These are phyloP conservation scores for Chaetogeoica ovagalla DNA, from an alignment of 2,888 invertebrate genomes.

Conservation along the genomic window DNA sequence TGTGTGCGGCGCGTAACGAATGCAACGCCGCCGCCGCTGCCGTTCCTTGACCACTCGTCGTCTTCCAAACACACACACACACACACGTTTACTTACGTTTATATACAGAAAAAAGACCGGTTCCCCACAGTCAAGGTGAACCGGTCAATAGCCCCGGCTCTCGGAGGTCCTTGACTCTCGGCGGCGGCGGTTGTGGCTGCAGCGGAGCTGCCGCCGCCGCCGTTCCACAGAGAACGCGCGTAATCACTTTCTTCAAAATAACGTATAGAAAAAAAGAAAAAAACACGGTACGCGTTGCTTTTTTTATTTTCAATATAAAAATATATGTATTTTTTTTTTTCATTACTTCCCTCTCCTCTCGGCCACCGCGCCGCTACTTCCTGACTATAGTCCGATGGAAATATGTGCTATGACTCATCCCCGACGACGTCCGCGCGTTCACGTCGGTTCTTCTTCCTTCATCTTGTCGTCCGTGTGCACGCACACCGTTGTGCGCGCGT, in stretches of 20 bases:
- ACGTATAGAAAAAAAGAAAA: background rate
- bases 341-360: background rate
- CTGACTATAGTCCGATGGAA: background rate
- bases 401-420: too few relatives aligned
- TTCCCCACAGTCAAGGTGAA: slow-evolving; percentile 50
- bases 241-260: slow-evolving; percentile 47
- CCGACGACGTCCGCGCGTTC: too few relatives aligned
- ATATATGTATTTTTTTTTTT: too few relatives aligned
- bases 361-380: background rate
- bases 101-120: slow-evolving; percentile 39
- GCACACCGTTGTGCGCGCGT: too few relatives aligned
- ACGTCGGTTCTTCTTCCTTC: too few relatives aligned
- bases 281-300: background rate
- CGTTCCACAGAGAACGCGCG: slow-evolving; percentile 35
- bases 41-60: background rate
- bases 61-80: background rate
- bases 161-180: slow-evolving; percentile 47
- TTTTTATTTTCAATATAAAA: background rate
- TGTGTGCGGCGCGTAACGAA: slow-evolving; percentile 29
- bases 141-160: slow-evolving; percentile 52
- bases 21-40: background rate
- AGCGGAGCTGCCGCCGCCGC: slow-evolving; percentile 9
- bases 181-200: background rate
- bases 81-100: too few relatives aligned
- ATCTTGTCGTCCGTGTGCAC: too few relatives aligned